Base-by-base conservation (phyloP, 2,797 vertebrate species). In the Phrynocephalus forsythii region DNA sequence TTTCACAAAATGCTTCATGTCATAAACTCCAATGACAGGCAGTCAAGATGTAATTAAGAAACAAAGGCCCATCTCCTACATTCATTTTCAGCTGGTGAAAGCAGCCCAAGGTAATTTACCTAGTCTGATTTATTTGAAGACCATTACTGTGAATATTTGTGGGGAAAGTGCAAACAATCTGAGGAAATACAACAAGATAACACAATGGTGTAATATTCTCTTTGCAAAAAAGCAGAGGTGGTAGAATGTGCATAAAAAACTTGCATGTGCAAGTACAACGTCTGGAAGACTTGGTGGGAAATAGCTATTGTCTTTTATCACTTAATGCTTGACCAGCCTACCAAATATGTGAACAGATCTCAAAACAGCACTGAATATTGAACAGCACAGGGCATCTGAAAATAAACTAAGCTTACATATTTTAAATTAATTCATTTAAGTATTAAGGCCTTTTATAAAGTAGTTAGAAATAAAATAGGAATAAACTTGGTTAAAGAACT, bases 391-490 rank as follows among this genome's bases (percentile, higher is more conserved):
- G 80, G 66, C 83, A 91, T 86, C 24, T 0, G 24, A 71, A 76
- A 85, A 83, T 90, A 87, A 92, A 22, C 83, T 93, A 85, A 90
- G 90, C 92, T 56, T 94, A 91, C 89, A 91, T 73, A 90, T 87
- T 94, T 92, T 93, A 56, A 91, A 92, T 86, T 20, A 91, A 78
- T 83, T 93, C 91, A 95, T 91, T 90, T 95, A 44, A 44, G 38
- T 44, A 44, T 44, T 44, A 95, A 95, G 95, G 95, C 94, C 90
- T 93, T 92, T 90, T 28, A 86, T 18, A 79, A 83, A 75, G 71
- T 83, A 86, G 88, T 56, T 84, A 88, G 73, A 71, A 48, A 6
- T 80, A 72, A 93, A 87, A 82, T 85, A 82, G 71, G 44, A 92
- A 72, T 85, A 85, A 76, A 84, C 0, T 0, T 33, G 84, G 87